A percentile compares a stretch with the other conserved stretches of the same genome.
phyloP scores from a whole-genome alignment of 53 echinoderm and acorn worm genomes.

The Hippasteria phrygiana region DNA sequence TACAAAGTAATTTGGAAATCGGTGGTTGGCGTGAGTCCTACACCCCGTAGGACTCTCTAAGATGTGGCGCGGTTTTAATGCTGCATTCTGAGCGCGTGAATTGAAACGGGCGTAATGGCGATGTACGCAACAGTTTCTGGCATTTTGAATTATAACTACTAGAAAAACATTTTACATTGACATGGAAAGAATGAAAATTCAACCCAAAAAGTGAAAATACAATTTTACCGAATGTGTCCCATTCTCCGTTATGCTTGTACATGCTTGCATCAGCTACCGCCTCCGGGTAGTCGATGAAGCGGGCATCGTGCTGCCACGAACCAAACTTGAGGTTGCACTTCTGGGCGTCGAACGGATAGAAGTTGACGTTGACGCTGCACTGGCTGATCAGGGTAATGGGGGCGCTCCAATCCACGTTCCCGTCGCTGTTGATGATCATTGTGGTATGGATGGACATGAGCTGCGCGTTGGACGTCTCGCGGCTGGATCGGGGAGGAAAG shows the following conservation, averaged over 20 bases:
- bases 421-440: constrained; percentile 78
- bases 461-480: constrained; percentile 81
- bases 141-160: too few relatives aligned
- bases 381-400: constrained; percentile 92
- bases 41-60: too few relatives aligned
- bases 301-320: constrained; percentile 97
- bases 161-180: too few relatives aligned
- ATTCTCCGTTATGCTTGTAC: constrained; percentile 87
- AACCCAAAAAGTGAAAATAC: too few relatives aligned
- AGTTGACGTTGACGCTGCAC: constrained; percentile 89
- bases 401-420: constrained; percentile 95
- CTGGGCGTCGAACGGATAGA: constrained; percentile 95
- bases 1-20: too few relatives aligned
- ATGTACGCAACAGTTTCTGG: too few relatives aligned
- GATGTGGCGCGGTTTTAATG: too few relatives aligned
- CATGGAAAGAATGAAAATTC: too few relatives aligned
- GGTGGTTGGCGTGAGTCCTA: too few relatives aligned
- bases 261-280: constrained; percentile 40
- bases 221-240: constrained; percentile 82
- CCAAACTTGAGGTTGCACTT: constrained; percentile 88
- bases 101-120: too few relatives aligned
- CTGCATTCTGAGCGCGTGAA: too few relatives aligned
- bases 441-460: constrained; percentile 89
- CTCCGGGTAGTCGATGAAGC: constrained; percentile 81
- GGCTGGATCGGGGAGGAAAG: constrained; percentile 5